Evolutionary conservation across 2,888 invertebrate species (phyloP).

Genomic region (Euzetes globulus): DNA sequence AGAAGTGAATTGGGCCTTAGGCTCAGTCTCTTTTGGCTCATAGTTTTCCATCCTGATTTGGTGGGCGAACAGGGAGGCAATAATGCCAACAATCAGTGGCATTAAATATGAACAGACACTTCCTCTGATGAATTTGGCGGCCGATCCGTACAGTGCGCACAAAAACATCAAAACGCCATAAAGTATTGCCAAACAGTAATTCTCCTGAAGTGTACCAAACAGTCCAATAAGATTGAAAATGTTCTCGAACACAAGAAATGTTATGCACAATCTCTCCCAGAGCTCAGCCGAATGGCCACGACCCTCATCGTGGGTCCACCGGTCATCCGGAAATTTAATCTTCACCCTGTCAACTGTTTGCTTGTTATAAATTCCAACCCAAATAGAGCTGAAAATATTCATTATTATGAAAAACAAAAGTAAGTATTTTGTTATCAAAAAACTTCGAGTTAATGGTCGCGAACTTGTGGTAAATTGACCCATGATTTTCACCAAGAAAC

Average conservation of each 20-base stretch:
- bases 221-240: not conserved
- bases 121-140: not conserved
- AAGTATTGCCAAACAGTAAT: not conserved
- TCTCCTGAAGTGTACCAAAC: not conserved
- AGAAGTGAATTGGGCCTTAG: not conserved
- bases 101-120: conserved; percentile 5
- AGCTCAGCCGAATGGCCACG: not conserved
- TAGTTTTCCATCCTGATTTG: conserved; percentile 4
- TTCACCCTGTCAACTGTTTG: not conserved
- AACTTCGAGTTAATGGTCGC: not conserved
- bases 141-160: not conserved
- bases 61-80: not conserved
- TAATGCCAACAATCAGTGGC: not conserved
- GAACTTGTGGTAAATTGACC: not conserved
- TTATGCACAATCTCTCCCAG: not conserved
- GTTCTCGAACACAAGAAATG: conserved; percentile 9
- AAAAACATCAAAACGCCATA: not conserved
- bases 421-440: not conserved
- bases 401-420: not conserved
- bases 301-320: not conserved
- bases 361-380: conserved; percentile 1
- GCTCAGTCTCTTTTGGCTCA: not conserved
- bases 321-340: not conserved
- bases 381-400: not conserved
- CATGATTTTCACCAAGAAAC: too few relatives aligned